Conservation (phyloP, 2,797 vertebrate species). For the Sebastes paucispinis region DNA sequence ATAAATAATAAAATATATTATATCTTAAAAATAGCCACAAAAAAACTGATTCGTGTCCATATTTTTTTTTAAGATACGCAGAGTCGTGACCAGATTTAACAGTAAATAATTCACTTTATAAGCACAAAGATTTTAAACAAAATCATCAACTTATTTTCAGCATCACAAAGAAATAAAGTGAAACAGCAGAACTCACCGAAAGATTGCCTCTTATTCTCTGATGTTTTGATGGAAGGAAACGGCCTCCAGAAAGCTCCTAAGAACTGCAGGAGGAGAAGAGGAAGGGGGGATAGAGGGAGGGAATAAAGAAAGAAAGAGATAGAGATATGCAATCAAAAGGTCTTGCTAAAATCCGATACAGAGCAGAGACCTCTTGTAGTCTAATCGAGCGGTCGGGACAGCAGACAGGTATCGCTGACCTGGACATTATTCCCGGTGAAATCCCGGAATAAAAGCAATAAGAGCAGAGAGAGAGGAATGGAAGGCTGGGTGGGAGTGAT, state of each 20-base stretch:
- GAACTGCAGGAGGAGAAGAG: constrained; percentile 64
- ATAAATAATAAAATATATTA: neutral
- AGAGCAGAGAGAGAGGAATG: constrained; percentile 24
- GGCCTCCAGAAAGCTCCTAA: constrained; percentile 72
- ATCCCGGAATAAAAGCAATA: constrained; percentile 55
- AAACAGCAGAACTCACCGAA: constrained; percentile 77
- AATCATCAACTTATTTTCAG: neutral
- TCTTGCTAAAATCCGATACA: constrained; percentile 69
- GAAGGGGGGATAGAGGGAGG: neutral
- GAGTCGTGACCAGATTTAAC: neutral
- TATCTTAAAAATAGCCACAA: neutral
- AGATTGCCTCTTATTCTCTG: constrained; percentile 74
- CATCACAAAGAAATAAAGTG: neutral
- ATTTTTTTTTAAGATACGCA: no score
- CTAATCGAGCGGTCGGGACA: constrained; percentile 61
- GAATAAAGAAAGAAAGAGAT: constrained; percentile 13
- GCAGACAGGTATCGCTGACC: constrained; percentile 63
- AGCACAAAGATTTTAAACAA: neutral
- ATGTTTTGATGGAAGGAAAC: constrained; percentile 66
- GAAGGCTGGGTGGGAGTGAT: constrained; percentile 17
- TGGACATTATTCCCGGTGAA: constrained; percentile 61
- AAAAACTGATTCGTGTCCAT: no score
- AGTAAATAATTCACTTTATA: neutral
- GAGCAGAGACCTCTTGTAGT: constrained; percentile 64
- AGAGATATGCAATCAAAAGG: constrained; percentile 71